These are phyloP conservation scores for Acipenser oxyrinchus DNA, from an alignment of 2,797 vertebrate genomes.

Conservation along the genomic window DNA sequence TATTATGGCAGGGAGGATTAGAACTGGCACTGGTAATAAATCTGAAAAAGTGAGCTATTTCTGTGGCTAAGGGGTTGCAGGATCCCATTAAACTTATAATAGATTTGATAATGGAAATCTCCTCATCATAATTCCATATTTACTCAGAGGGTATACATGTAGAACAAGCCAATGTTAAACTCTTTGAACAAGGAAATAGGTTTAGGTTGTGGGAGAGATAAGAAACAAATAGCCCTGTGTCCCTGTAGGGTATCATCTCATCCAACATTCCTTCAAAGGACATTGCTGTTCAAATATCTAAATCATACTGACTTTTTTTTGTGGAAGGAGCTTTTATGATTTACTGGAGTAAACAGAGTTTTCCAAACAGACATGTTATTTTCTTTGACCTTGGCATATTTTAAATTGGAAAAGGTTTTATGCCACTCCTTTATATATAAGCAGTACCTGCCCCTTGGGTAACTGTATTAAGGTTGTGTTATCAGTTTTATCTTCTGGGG, in stretches of 20 bases:
- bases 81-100: conserved; percentile 30
- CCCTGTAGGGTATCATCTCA: conserved; percentile 11
- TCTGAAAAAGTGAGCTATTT: conserved; percentile 11
- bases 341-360: too few species aligned
- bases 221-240: conserved; percentile 20
- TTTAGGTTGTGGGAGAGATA: conserved; percentile 24
- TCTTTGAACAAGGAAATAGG: conserved; percentile 22
- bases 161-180: conserved; percentile 13
- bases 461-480: too few species aligned
- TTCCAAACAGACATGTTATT: too few species aligned
- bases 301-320: conserved; percentile 4
- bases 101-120: conserved; percentile 29
- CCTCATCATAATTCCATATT: conserved; percentile 26
- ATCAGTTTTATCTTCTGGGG: too few species aligned
- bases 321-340: too few species aligned
- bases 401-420: too few species aligned
- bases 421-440: too few species aligned
- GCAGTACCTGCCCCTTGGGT: too few species aligned
- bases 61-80: conserved; percentile 13
- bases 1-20: conserved; percentile 11
- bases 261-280: conserved; percentile 15
- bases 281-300: conserved; percentile 16
- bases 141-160: conserved; percentile 25
- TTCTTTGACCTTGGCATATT: too few species aligned
- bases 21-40: conserved; percentile 12